Base-by-base conservation (phyloP, 1,140 invertebrate genomes). In the Aphis gossypii region DNA sequence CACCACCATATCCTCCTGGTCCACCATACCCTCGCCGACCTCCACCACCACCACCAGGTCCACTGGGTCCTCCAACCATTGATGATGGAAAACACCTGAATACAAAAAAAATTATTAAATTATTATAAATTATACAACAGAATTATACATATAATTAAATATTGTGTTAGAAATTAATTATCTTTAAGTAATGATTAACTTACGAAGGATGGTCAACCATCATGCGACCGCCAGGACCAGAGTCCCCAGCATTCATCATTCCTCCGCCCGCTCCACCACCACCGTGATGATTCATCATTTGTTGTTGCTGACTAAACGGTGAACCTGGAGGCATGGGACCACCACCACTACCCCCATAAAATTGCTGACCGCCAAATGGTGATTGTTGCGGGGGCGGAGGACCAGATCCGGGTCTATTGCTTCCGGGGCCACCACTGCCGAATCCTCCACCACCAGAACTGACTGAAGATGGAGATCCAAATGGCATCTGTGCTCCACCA, bases 121-220 rank as follows among this genome's bases (percentile, higher is more conserved):
- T 76, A 76, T 5, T 18, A 76, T 11, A 35, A n/a, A 5, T 76
- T 76, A 76, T 35, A 76, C 30, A 1, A 76, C 14, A n/a, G 0
- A 76, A 35, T 35, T n/a, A 76, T 35, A 35, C 11, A 68, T 60
- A 11, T 14, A 14, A 68, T n/a, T 68, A n/a, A 68, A 18, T 8
- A 68, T 68, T 76, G n/a, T 0, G 4, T 18, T 76, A 68, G 5
- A n/a, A 25, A 30, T 68, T 14, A 68, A n/a, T 68, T 68, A 30
- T 68, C 11, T 68, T 68, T 30, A 30, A n/a, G 5, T 76, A 56
- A 48, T 46, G 1, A 46, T 83, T 46, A 25, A 92, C 92, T 93
- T 56, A 93, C 92, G 92, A 93, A 38, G 92, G 92, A 44, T 93
- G 92, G 30, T 93, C 92, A 84, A 93, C 92, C 82, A 84, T 93